These are phyloP conservation scores for Sinocyclocheilus anshuiensis DNA, from an alignment of 2,113 vertebrate species.

Conservation along the genomic window DNA sequence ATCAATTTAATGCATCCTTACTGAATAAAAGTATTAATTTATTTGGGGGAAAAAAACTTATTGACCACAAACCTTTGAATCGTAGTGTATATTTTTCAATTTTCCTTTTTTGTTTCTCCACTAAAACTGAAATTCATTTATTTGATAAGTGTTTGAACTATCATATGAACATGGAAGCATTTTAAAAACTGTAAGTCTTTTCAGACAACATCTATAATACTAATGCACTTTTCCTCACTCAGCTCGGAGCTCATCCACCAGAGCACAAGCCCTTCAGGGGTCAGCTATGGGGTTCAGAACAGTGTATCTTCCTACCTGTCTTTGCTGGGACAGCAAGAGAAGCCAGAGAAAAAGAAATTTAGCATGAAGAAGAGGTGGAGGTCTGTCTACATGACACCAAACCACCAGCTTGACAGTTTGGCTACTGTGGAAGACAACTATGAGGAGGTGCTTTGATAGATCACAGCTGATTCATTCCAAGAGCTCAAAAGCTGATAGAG, in stretches of 20 bases:
- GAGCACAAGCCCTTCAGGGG: slow-evolving; percentile 64
- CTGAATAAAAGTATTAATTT: no score
- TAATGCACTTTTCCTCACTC: slow-evolving; percentile 20
- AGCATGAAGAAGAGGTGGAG: slow-evolving; percentile 46
- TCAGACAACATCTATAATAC: background rate
- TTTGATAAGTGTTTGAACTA: background rate
- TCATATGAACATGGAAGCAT: background rate
- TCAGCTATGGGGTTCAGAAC: slow-evolving; percentile 83
- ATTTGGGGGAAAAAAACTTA: no score
- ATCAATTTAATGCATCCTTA: no score
- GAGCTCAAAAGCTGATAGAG: background rate
- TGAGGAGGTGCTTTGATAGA: slow-evolving; percentile 1
- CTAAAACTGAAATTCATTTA: background rate
- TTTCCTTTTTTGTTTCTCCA: background rate
- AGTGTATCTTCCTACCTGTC: slow-evolving; percentile 84
- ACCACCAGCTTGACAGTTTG: background rate
- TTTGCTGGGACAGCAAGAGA: slow-evolving; percentile 62
- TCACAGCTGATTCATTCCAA: background rate
- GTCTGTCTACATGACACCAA: slow-evolving; percentile 35
- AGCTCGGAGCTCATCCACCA: slow-evolving; percentile 68
- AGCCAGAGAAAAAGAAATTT: slow-evolving; percentile 33
- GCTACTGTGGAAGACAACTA: slow-evolving; percentile 46
- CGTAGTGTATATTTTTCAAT: background rate
- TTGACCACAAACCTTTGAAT: no score
- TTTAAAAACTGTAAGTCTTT: no score